Percentiles rank a stretch among this genome's conserved stretches.
These are phyloP conservation scores for Perca flavescens DNA, from an alignment of 2,113 vertebrate genomes.

Conservation along the genomic window DNA sequence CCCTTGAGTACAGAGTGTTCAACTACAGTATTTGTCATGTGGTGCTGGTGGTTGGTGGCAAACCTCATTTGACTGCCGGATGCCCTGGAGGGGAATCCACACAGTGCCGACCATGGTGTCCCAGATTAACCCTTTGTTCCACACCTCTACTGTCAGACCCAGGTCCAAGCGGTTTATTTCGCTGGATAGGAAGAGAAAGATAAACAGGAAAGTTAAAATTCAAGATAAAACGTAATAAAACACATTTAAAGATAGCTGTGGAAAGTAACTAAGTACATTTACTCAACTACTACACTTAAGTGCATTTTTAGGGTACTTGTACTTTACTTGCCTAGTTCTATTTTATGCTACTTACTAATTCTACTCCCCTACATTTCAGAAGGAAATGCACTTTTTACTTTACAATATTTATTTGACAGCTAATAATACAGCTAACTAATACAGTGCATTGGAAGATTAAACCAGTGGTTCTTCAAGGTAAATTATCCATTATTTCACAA, in stretches of 20 bases:
- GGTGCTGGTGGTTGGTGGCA: constrained; percentile 24
- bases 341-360: background rate
- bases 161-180: constrained; percentile 96
- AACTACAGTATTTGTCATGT: constrained; percentile 20
- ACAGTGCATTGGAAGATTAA: background rate
- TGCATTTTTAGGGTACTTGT: background rate
- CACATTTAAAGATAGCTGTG: background rate
- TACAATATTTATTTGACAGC: background rate
- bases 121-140: constrained; percentile 99
- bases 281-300: background rate
- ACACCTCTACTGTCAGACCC: constrained; percentile 96
- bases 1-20: background rate
- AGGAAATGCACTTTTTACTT: background rate
- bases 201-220: constrained; percentile 5
- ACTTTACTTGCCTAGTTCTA: background rate
- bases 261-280: background rate
- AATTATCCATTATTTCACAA: background rate
- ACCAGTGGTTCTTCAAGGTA: background rate
- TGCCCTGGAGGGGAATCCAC: constrained; percentile 94
- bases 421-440: too few relatives aligned
- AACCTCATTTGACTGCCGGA: constrained; percentile 98
- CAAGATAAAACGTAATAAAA: background rate
- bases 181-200: constrained; percentile 73
- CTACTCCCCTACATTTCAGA: background rate
- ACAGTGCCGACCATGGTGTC: constrained; percentile 98